Evolutionary conservation across 2,113 vertebrate species (phyloP), one percentile per base, ranked within the genome.

Genomic region (Prunella himalayana): DNA sequence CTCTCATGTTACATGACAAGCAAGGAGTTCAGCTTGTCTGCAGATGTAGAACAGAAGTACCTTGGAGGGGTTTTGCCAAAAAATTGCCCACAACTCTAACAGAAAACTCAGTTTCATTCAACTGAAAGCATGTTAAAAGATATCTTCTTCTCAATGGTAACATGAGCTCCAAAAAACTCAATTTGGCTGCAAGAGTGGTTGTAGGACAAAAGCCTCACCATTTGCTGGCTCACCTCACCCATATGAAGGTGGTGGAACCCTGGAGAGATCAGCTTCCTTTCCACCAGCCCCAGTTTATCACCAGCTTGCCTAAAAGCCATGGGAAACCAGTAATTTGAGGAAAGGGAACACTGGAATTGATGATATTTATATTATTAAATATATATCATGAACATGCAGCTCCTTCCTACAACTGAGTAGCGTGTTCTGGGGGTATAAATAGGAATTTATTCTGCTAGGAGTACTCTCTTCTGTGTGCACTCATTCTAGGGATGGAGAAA

Each of bases 181-280:
- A 28, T 85, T 44, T 11, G 41, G n/a, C 41, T 82, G 21, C 37
- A 68, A 68, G 44, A 24, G 37, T 0, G 0, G 45, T 37, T 2
- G 0, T 10, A 66, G 53, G 45, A 30, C 47, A 53, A 73, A 56
- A 21, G 1, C 8, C 12, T 60, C 70, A 7, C 6, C 3, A 3
- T 57, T 68, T n/a, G 39, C 49, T 83, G 70, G 35, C n/a, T 41
- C 47, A 44, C 6, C 56, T 57, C 45, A 64, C 22, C 3, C 25
- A 9, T 18, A 15, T 13, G 6, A 20, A 17, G 6, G 28, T 73
- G 30, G 15, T 35, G 33, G 42, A 79, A 61, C 15, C 24, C 49
- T 41, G 7, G 7, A 63, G 42, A 37, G 20, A 73, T 18, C 37
- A 68, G 15, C 11, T 39, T 53, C 27, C 47, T 75, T 31, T 75